Base-by-base conservation (phyloP, 2,113 vertebrate species). In the Aspidoscelis tigris region DNA sequence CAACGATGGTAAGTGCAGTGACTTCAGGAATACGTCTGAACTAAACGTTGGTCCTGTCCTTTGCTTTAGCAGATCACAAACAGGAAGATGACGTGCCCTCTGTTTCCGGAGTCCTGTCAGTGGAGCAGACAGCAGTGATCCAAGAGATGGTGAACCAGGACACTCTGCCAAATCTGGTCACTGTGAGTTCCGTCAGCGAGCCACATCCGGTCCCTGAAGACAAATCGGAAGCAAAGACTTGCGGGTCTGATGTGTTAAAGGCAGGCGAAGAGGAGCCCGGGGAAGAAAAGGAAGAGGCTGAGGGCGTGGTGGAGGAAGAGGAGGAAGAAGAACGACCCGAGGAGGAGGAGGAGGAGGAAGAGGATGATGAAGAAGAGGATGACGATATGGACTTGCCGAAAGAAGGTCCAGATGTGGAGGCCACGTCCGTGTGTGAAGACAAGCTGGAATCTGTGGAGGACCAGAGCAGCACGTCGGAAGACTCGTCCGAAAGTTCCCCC, bases 371-470 rank as follows among this genome's bases (percentile, higher is more conserved):
- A 4, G 94, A 96, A 3, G 96, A 95, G 6, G 55, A 94, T 0
- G 94, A 94, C 50, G 95, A 95, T 71, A 75, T 80, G 43, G 88
- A 0, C 64, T 68, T 88, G 41, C 84, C 84, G 12, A 93, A 92
- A 88, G 95, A 94, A 86, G 88, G 89, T 68, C 79, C 88, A 89
- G 90, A 91, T 76, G 90, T 78, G 78, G 88, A 93, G 76, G 91
- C 92, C 74, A 89, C 94, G 80, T 91, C 91, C 70, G 89, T 85
- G 0, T 96, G 95, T 47, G 96, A 96, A 58, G 96, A 95, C 74
- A 95, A 97, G 87, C 92, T 92, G 4, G 96, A 96, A 43, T 93
- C 92, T 78, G 33, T 94, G 84, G 96, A 96, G 81, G 96, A 97
- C 64, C 93, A 95, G 71, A 95, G 94, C 91, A 92, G 81, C 20